Base-by-base conservation (phyloP, 1,140 invertebrate genomes). In the Cyphomyrmex costatus region DNA sequence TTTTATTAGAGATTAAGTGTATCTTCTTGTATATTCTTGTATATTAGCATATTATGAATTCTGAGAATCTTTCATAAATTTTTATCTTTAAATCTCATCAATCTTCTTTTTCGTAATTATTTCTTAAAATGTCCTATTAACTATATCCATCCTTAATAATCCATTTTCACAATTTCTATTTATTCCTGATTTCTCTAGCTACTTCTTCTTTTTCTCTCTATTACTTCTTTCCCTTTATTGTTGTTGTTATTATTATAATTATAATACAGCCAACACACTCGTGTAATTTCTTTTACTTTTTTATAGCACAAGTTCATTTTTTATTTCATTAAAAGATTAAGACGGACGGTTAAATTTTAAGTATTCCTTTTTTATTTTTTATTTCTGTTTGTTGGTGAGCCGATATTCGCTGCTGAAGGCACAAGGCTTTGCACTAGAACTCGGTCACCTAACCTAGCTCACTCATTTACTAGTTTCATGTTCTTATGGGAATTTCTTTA, bases 351-450 rank as follows among this genome's bases (percentile, higher is more conserved):
- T 95, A 93, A 94, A 93, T 94, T 95, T 93, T 88, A 91, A 33
- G 27, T 83, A 83, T 83, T 71, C 33, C 30, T 80, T 71, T 51
- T 73, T 83, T 61, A 73, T 71, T 82, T 82, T 71, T 79, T 91
- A 86, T 88, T 91, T 93, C 93, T 92, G 93, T 93, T 92, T 94
- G 92, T 93, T 87, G 94, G 94, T 95, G 94, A 95, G 92, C 95
- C 94, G 94, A 95, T 95, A 93, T 95, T 94, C 93, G 94, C 93
- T 95, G 94, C 94, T 95, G 93, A 95, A 95, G 95, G 95, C 95
- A 95, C 95, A 95, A 92, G 94, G 94, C 94, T 95, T 95, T 95
- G 94, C 95, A 95, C 94, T 95, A 95, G 95, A 92, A 95, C 94
- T 94, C 94, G 94, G 94, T 95, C 94, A 95, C 94, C 94, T 95